Conservation (phyloP, 2,113 vertebrate species). For the Elachura formosa region DNA sequence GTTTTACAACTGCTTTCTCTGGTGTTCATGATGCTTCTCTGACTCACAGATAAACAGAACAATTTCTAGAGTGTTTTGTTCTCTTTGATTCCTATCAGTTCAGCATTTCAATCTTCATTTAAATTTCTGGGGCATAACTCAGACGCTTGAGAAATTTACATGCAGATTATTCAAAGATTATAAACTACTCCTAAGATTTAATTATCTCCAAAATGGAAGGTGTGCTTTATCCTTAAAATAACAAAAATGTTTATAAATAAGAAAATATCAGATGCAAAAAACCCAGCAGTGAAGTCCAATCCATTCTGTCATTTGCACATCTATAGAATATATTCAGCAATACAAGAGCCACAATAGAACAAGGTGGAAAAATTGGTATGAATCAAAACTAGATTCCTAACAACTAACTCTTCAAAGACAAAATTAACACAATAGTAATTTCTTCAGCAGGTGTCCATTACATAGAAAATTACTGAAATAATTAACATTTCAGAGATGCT, state of each 20-base stretch:
- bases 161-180: background rate
- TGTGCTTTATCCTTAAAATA: background rate
- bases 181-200: background rate
- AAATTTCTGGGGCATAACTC: background rate
- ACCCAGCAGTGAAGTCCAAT: background rate
- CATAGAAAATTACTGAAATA: background rate
- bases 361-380: background rate
- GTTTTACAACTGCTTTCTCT: background rate
- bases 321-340: background rate
- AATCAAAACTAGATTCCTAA: background rate
- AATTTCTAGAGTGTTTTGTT: background rate
- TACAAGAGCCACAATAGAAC: background rate
- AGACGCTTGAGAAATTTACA: background rate
- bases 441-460: background rate
- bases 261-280: background rate
- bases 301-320: rapidly evolving
- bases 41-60: background rate
- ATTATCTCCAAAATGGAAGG: background rate
- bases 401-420: background rate
- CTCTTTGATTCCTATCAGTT: background rate
- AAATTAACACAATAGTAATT: background rate
- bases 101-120: background rate
- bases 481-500: background rate
- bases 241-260: background rate
- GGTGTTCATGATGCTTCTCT: background rate